Base-by-base conservation (phyloP, 2,888 invertebrate genomes). In the Cheilosia scutellata region DNA sequence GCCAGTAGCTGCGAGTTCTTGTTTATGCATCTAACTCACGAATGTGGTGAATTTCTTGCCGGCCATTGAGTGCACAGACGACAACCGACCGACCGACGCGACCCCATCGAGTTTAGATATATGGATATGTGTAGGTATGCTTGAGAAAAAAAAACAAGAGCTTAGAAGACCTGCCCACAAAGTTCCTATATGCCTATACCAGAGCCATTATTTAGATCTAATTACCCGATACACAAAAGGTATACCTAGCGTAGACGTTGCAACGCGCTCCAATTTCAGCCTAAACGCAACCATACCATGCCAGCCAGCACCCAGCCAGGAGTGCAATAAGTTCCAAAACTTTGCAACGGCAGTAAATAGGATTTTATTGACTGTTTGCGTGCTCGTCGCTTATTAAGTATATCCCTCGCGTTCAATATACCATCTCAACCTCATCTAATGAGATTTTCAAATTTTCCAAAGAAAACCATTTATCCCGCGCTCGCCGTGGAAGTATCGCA, bases 331-430 rank as follows among this genome's bases (percentile, higher is more conserved):
- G 42, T 84, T 80, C 71, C 79, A 80, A 84, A 84, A 76, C 84
- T 71, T 62, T 55, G 25, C 60, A 53, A 47, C 42, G 66, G 60
- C 71, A 74, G 78, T 74, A 79, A 79, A 78, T 84, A 72, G 62
- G 71, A 66, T 87, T 87, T 87, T 82, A 87, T 87, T 77, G 77
- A 72, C 77, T 68, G 63, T 70, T 87, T 87, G 86, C 86, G 82
- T 87, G 86, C 66, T 57, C 44, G 72, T 53, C 68, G 86, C 86
- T 87, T 87, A 77, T 86, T 86, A 82, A 70, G 66, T 72, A 71
- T 66, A 71, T 66, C 40, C 65, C 53, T 40, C 49, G 62, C 29
- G 33, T 82, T 33, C 53, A 53, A 16, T 25, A 47, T 29, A 31
- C 49, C 44, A 20, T 51, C 42, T 13, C 44, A 57, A 71, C 55